A percentile compares a stretch with the other conserved stretches of the same genome.
These are phyloP conservation scores for Caenorhabditis virilis DNA, from an alignment of 2,888 invertebrate species.

Conservation along the genomic window DNA sequence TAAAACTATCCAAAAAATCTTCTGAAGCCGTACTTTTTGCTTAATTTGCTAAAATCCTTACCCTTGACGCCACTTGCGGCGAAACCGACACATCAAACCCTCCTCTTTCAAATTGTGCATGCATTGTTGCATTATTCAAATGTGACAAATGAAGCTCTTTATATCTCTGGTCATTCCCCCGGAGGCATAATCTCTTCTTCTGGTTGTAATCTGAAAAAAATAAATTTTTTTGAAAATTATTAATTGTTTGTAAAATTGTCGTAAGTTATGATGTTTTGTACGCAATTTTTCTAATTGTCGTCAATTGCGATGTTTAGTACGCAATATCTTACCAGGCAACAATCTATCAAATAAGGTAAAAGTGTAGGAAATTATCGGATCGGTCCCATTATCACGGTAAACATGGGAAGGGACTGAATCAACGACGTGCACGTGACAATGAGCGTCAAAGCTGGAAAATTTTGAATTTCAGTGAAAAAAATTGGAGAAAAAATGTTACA, in stretches of 20 bases:
- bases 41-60: no score
- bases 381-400: conserved; percentile 36
- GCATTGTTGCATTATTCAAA: conserved; percentile 23
- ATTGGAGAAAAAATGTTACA: conserved; percentile 11
- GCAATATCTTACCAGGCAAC: conserved; percentile 16
- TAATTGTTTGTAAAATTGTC: no score
- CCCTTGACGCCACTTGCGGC: conserved; percentile 11
- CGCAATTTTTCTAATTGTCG: not conserved
- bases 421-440: conserved; percentile 41
- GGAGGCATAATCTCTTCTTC: conserved; percentile 35
- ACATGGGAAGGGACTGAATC: conserved; percentile 20
- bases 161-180: conserved; percentile 29
- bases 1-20: no score
- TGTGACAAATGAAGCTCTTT: conserved; percentile 27
- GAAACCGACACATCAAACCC: conserved; percentile 9
- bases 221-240: not conserved
- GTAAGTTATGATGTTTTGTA: not conserved
- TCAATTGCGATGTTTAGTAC: not conserved
- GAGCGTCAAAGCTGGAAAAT: conserved; percentile 36
- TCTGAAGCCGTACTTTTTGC: no score
- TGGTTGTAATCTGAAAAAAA: conserved; percentile 34
- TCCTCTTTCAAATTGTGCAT: conserved; percentile 36
- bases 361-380: conserved; percentile 42
- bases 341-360: conserved; percentile 38
- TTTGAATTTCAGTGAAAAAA: not conserved